Conservation (phyloP, 2,888 invertebrate species). For the Dermolepida albohirtum region DNA sequence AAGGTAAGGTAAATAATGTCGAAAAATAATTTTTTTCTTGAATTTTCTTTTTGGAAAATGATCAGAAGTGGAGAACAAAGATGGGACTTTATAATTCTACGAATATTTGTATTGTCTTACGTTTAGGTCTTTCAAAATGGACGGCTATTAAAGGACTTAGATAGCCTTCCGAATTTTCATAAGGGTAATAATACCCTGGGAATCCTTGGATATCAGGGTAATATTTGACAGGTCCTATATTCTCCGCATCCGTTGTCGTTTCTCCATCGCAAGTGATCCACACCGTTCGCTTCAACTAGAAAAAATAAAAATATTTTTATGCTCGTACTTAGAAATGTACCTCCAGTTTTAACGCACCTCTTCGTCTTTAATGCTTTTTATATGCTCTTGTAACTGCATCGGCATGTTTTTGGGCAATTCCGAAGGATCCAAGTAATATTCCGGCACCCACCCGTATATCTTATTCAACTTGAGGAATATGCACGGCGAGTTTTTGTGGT, state of each 20-base stretch:
- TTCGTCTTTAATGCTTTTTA: constrained; percentile 66
- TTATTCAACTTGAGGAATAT: constrained; percentile 95
- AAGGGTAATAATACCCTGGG: constrained; percentile 92
- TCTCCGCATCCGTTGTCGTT: constrained; percentile 91
- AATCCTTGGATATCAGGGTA: constrained; percentile 82
- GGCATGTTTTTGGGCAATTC: constrained; percentile 83
- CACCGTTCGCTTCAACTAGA: constrained; percentile 69
- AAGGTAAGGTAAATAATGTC: no score
- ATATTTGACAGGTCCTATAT: constrained; percentile 87
- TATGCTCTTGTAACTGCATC: constrained; percentile 74
- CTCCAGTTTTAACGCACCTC: constrained; percentile 59
- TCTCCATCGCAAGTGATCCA: constrained; percentile 96
- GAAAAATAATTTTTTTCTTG: no score
- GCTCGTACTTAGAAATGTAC: no score
- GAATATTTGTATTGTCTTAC: constrained; percentile 76
- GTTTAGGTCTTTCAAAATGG: constrained; percentile 82
- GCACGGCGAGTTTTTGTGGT: constrained; percentile 92
- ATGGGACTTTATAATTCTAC: no score
- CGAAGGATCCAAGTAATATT: constrained; percentile 80
- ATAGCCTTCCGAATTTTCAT: constrained; percentile 87
- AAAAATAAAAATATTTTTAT: neutral
- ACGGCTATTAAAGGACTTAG: constrained; percentile 90
- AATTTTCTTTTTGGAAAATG: no score
- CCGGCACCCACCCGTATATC: constrained; percentile 91
- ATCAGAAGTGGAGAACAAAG: no score